Evolutionary conservation across 2,888 invertebrate species (phyloP).

Genomic region (Chironomus tentans): DNA sequence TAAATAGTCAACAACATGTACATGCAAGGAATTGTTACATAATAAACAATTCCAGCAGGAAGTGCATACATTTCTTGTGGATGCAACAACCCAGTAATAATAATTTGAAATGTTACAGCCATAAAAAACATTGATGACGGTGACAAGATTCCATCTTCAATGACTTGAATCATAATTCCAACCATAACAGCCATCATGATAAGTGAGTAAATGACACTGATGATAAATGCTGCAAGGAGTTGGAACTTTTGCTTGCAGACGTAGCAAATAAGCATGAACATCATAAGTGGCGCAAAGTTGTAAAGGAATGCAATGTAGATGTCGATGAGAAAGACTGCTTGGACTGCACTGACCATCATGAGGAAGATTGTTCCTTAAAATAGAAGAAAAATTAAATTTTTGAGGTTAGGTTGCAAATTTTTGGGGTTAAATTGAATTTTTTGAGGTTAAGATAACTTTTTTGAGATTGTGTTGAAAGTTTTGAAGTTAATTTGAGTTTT

Average conservation of each 20-base stretch:
- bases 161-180: slow-evolving; percentile 68
- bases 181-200: slow-evolving; percentile 82
- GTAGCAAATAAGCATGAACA: slow-evolving; percentile 57
- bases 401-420: no score
- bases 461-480: no score
- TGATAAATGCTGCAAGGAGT: slow-evolving; percentile 61
- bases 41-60: slow-evolving; percentile 69
- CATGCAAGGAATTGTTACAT: slow-evolving; percentile 89
- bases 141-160: slow-evolving; percentile 67
- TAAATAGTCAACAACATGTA: slow-evolving; percentile 87
- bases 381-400: no score
- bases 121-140: slow-evolving; percentile 79
- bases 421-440: no score
- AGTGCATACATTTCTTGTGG: slow-evolving; percentile 70
- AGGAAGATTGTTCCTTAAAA: slow-evolving; percentile 52
- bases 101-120: slow-evolving; percentile 58
- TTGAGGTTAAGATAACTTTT: no score
- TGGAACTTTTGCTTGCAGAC: slow-evolving; percentile 53
- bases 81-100: slow-evolving; percentile 62
- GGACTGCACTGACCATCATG: slow-evolving; percentile 63
- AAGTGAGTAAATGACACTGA: slow-evolving; percentile 70
- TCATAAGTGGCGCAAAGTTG: slow-evolving; percentile 57
- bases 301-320: slow-evolving; percentile 59
- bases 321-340: slow-evolving; percentile 59
- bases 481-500: no score